Base-by-base conservation (phyloP, 2,113 vertebrate genomes). In the Merops nubicus region DNA sequence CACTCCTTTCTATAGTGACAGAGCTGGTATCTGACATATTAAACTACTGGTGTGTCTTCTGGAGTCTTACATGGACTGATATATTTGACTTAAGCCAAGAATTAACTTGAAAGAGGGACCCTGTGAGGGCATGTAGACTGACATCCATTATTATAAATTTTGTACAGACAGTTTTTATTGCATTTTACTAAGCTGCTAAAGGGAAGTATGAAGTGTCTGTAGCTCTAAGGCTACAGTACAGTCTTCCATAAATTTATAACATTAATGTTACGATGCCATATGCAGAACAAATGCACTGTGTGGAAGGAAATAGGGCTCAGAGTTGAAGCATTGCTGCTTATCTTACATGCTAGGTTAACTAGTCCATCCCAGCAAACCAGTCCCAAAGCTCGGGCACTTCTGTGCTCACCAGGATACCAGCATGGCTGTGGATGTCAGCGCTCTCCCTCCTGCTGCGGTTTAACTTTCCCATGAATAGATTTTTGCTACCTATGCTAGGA, bases 1-100 rank as follows among this genome's bases (percentile, higher is more conserved):
- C 97, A 99, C 99, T 15, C 99, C 99, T 57, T 99, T 99, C 98
- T 99, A 99, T 98, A 99, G 99, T 62, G 99, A 99, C 98, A 99
- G 98, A 98, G 98, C 98, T 12, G 97, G 97, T 91, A 93, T 99
- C 97, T 99, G 99, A 99, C 85, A 3, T 63, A 20, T 48, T 51
- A 60, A 94, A 81, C 56, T 9, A 42, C 67, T 84, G 38, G 7
- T 86, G 76, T 89, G 78, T 88, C 80, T 94, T 70, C 70, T 88
- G 84, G 93, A 93, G 75, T 95, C 95, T 95, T 92, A 89, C 70
- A 83, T 0, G 23, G 85, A 92, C 94, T 85, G 88, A 83, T 74
- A 40, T 16, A 50, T 93, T 83, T 86, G 93, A 97, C 73, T 85
- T 89, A 95, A 83, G 92, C 95, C 96, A 96, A 97, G 96, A 93